phyloP scores from a whole-genome alignment of 2,888 invertebrate species.

The Heliconius erato region DNA sequence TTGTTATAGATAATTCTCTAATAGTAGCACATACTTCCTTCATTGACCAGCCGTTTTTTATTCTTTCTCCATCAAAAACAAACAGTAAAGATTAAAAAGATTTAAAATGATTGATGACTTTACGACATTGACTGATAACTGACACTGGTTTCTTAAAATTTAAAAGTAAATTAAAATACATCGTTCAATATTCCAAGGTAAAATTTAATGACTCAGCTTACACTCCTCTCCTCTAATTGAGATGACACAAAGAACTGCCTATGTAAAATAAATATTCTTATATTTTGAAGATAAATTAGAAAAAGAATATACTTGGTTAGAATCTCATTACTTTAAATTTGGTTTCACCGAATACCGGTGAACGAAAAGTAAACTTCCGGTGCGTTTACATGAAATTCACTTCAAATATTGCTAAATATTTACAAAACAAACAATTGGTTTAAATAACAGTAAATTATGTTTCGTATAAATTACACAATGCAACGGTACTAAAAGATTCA shows the following conservation, averaged over 20 bases:
- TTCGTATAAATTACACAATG: background rate
- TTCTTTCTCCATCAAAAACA: background rate
- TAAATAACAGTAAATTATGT: background rate
- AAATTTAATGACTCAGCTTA: background rate
- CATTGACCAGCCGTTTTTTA: background rate
- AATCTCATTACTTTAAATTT: background rate
- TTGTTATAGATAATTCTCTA: background rate
- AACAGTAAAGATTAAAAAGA: background rate
- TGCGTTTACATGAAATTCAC: background rate
- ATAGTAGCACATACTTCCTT: background rate
- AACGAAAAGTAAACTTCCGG: background rate
- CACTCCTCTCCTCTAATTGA: background rate
- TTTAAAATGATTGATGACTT: background rate
- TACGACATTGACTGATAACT: background rate
- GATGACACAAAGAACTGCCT: background rate
- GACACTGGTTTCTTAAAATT: background rate
- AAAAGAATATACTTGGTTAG: background rate
- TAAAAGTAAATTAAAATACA: background rate
- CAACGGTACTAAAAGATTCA: background rate
- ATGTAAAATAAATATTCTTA: background rate
- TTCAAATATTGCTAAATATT: background rate
- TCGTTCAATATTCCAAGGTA: background rate
- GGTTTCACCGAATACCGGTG: background rate
- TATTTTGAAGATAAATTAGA: background rate
- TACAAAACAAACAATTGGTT: constrained; percentile 6